These are phyloP conservation scores for Acipenser ruthenus DNA, from an alignment of 2,797 vertebrate species.

Conservation along the genomic window DNA sequence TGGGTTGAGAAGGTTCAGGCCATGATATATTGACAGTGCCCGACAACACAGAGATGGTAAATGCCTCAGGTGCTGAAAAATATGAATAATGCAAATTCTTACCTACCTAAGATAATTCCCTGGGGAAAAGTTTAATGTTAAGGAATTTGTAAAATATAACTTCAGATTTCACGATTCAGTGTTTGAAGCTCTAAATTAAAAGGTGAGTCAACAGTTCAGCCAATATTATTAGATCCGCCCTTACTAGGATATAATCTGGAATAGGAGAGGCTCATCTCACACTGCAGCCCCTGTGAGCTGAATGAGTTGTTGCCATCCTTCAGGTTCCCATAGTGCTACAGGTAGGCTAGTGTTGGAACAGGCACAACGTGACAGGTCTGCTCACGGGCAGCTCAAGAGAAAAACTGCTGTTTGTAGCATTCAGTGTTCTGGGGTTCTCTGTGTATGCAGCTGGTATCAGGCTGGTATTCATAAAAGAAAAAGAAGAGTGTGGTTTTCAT, in stretches of 20 bases:
- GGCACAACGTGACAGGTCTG: constrained; percentile 29
- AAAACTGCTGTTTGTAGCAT: constrained; percentile 44
- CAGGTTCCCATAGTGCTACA: constrained; percentile 35
- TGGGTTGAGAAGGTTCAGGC: constrained; percentile 44
- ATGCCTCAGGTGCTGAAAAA: constrained; percentile 50
- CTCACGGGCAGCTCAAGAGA: constrained; percentile 33
- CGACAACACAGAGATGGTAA: constrained; percentile 38
- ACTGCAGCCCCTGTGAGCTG: constrained; percentile 12
- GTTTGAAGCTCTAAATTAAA: no score
- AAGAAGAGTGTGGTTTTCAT: no score
- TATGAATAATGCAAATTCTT: constrained; percentile 18
- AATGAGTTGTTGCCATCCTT: constrained; percentile 4
- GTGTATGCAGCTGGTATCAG: constrained; percentile 25
- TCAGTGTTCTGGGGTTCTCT: constrained; percentile 34
- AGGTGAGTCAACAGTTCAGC: no score
- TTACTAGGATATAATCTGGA: no score
- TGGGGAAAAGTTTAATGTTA: no score
- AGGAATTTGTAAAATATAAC: no score
- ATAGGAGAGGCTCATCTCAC: neutral
- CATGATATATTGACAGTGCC: constrained; percentile 44
- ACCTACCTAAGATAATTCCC: neutral
- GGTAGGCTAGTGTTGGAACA: constrained; percentile 34
- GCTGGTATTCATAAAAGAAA: constrained; percentile 27
- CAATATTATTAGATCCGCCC: no score
- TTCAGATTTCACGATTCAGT: no score